phyloP scores from a whole-genome alignment of 1,140 invertebrate species.

The Halictus rubicundus region DNA sequence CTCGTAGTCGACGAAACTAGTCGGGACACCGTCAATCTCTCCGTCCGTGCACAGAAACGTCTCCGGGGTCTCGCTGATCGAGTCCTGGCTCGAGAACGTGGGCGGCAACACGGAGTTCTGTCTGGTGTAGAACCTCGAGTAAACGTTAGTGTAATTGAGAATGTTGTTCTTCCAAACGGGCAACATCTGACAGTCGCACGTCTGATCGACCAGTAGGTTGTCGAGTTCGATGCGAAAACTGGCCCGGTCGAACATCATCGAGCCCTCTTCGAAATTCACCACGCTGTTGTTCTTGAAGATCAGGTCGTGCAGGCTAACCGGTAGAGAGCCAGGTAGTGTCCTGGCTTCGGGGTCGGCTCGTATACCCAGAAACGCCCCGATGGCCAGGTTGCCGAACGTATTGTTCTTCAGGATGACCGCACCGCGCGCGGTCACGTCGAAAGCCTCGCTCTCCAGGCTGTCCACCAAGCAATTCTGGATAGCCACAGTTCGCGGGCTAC shows the following conservation, averaged over 20 bases:
- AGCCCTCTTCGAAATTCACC: constrained; percentile 80
- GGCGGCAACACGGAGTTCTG: constrained; percentile 48
- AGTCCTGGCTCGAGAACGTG: constrained; percentile 57
- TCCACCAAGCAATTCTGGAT: constrained; percentile 84
- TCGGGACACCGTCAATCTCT: constrained; percentile 41
- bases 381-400: constrained; percentile 80
- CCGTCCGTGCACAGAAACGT: constrained; percentile 72
- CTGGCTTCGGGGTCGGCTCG: constrained; percentile 79
- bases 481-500: constrained; percentile 81
- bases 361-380: constrained; percentile 84
- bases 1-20: constrained; percentile 72
- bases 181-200: constrained; percentile 83
- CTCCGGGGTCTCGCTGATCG: constrained; percentile 67
- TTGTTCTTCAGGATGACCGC: constrained; percentile 86
- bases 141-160: constrained; percentile 76
- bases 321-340: constrained; percentile 15
- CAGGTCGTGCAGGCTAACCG: constrained; percentile 77
- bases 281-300: constrained; percentile 86
- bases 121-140: constrained; percentile 63
- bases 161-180: constrained; percentile 76
- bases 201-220: constrained; percentile 82
- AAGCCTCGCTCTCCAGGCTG: constrained; percentile 84
- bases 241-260: constrained; percentile 82
- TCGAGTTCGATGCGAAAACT: constrained; percentile 82
- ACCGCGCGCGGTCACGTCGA: constrained; percentile 83